Conservation (phyloP, 2,888 invertebrate genomes). For the Spilarctia lutea region DNA sequence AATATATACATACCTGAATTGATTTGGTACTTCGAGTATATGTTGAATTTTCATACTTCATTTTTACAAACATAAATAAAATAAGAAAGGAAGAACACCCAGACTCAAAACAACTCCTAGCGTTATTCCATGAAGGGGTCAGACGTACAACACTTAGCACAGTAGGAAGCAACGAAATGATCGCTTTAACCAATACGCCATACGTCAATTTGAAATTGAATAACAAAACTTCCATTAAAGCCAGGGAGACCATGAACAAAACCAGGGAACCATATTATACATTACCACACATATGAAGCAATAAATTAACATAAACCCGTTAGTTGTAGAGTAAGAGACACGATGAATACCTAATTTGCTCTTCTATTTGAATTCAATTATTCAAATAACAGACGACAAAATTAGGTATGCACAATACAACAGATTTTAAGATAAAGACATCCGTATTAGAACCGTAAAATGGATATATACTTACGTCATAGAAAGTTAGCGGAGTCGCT, state of each 20-base stretch:
- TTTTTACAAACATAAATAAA: too few relatives aligned
- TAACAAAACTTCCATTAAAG: neutral
- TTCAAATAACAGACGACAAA: conserved; percentile 19
- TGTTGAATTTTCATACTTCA: too few relatives aligned
- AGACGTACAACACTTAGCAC: too few relatives aligned
- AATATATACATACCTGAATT: too few relatives aligned
- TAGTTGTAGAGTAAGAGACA: neutral
- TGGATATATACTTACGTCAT: conserved; percentile 31
- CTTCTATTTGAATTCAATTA: neutral
- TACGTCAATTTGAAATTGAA: too few relatives aligned
- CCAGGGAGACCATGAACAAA: neutral
- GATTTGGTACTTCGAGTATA: too few relatives aligned
- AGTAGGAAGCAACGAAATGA: too few relatives aligned
- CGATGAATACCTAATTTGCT: neutral
- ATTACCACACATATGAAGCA: neutral
- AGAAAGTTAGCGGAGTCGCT: conserved; percentile 43
- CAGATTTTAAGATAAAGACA: conserved; percentile 46
- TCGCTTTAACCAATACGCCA: too few relatives aligned
- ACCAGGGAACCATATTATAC: too few relatives aligned
- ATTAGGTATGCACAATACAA: conserved; percentile 38
- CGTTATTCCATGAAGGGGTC: too few relatives aligned
- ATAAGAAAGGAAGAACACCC: too few relatives aligned
- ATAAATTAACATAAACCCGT: neutral
- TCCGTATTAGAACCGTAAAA: conserved; percentile 31
- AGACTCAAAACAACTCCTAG: too few relatives aligned